Conservation (phyloP, 2,797 vertebrate genomes). For the Anniella stebbinsi region DNA sequence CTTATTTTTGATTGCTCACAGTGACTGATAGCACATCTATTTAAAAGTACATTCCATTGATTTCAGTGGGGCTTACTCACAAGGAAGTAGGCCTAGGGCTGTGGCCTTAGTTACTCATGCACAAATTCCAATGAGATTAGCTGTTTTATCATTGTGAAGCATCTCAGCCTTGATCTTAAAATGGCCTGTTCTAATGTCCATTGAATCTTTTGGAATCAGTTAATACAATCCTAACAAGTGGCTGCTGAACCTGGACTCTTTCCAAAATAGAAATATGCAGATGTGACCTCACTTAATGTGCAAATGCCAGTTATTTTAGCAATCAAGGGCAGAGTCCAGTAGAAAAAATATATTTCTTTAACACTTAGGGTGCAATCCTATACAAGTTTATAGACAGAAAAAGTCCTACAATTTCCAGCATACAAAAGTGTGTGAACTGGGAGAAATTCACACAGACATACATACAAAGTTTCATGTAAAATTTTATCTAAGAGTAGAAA, state of each 20-base stretch:
- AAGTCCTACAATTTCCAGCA: too few relatives aligned
- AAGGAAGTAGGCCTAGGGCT: too few relatives aligned
- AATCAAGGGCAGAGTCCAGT: conserved; percentile 50
- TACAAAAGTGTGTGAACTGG: too few relatives aligned
- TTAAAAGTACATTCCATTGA: neutral
- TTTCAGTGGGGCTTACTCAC: too few relatives aligned
- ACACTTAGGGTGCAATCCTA: neutral
- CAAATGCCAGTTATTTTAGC: conserved; percentile 64
- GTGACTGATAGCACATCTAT: neutral
- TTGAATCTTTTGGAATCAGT: neutral
- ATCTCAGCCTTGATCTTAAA: neutral
- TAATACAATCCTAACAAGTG: conserved; percentile 30
- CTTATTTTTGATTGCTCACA: neutral
- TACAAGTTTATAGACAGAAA: too few relatives aligned
- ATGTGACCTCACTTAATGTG: conserved; percentile 43
- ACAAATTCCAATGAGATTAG: neutral
- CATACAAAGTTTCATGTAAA: too few relatives aligned
- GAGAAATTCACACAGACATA: too few relatives aligned
- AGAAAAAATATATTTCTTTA: conserved; percentile 15
- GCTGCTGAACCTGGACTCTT: conserved; percentile 51
- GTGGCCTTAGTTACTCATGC: neutral
- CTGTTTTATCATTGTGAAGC: neutral
- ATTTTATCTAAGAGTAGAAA: too few relatives aligned
- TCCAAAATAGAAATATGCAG: conserved; percentile 41
- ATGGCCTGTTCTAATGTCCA: neutral